phyloP scores from a whole-genome alignment of 2,113 vertebrate species.

The Irena cyanogastra region DNA sequence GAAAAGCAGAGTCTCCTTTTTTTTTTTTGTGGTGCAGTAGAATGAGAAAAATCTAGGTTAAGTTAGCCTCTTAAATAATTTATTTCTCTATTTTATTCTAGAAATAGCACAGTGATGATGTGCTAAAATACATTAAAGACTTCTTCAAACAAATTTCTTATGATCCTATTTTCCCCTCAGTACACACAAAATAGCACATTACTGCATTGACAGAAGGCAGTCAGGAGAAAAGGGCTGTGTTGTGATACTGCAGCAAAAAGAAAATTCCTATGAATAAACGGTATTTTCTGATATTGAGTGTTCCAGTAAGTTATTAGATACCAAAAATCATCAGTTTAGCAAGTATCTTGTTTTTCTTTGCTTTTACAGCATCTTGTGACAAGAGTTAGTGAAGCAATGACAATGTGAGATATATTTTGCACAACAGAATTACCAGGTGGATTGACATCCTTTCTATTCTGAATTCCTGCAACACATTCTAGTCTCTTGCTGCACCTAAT shows the following conservation, averaged over 20 bases:
- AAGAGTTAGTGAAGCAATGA: not conserved
- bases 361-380: not conserved
- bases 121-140: constrained; percentile 14
- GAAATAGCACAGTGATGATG: not conserved
- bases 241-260: not conserved
- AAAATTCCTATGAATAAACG: not conserved
- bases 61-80: constrained; percentile 14
- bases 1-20: not conserved
- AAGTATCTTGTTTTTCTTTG: not conserved
- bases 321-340: not conserved
- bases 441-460: not conserved
- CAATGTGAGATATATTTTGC: not conserved
- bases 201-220: not conserved
- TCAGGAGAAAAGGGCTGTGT: not conserved
- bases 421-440: not conserved
- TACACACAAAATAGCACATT: not conserved
- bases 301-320: not conserved
- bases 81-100: constrained; percentile 14
- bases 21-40: not conserved
- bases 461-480: not conserved
- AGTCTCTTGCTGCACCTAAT: not conserved
- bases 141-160: constrained; percentile 6
- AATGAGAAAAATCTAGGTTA: constrained; percentile 1
- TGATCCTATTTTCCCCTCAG: not conserved
- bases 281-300: not conserved